A percentile compares a stretch with the other conserved stretches of the same genome.
Conservation (phyloP, 92 coral and sea anemone species). For the Parazoanthus darwini region DNA sequence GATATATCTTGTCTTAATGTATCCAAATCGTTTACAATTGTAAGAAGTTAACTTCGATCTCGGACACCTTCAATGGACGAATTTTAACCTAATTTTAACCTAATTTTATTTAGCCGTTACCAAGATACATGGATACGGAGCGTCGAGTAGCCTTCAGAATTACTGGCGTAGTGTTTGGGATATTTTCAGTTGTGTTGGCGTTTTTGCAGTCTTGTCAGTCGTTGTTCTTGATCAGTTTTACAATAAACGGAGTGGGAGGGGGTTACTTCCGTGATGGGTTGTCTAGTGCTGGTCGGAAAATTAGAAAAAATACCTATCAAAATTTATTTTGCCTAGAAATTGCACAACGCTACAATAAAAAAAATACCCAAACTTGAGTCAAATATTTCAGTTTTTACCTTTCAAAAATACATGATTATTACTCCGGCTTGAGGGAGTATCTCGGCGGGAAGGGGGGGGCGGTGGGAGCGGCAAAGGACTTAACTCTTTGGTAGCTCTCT, state of each 20-base stretch:
- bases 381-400: too few relatives aligned
- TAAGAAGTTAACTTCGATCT: neutral
- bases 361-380: too few relatives aligned
- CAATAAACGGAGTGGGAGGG: too few relatives aligned
- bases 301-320: too few relatives aligned
- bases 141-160: neutral
- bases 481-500: neutral
- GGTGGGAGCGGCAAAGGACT: neutral
- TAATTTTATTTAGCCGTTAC: neutral
- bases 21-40: neutral
- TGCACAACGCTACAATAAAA: too few relatives aligned
- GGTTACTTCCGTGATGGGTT: too few relatives aligned
- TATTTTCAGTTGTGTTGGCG: neutral
- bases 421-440: too few relatives aligned
- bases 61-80: neutral
- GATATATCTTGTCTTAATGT: neutral
- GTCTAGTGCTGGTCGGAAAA: too few relatives aligned
- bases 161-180: neutral
- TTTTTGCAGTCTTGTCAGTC: neutral
- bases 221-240: neutral
- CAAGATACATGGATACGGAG: neutral
- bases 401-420: too few relatives aligned
- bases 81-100: too few relatives aligned
- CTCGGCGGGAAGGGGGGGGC: too few relatives aligned
- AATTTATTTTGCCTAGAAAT: too few relatives aligned